Conservation (phyloP, 2,113 vertebrate species). For the Rynchops niger region DNA sequence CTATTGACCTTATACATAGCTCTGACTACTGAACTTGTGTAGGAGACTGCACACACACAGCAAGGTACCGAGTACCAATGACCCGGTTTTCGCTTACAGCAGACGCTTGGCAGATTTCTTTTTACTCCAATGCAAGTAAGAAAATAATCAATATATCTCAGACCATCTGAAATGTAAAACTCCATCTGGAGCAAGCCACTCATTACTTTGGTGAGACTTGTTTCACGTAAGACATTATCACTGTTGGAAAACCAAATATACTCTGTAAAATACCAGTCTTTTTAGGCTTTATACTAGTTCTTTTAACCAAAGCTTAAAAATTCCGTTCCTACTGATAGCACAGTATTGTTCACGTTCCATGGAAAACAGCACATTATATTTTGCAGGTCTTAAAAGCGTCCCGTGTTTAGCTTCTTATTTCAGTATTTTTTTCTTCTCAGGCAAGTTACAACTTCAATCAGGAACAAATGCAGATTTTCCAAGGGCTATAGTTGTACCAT, state of each 20-base stretch:
- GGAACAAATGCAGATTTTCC: slow-evolving; percentile 46
- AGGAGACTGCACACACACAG: not conserved
- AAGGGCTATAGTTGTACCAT: not conserved
- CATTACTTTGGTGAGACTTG: not conserved
- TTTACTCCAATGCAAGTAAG: not conserved
- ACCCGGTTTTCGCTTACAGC: not conserved
- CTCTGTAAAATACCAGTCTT: not conserved
- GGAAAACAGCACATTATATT: not conserved
- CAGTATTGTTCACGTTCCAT: not conserved
- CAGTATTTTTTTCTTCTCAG: slow-evolving; percentile 25
- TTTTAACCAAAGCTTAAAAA: not conserved
- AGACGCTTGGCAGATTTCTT: not conserved
- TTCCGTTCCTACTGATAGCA: not conserved
- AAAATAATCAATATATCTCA: not conserved
- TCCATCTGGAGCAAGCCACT: not conserved
- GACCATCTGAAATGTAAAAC: not conserved
- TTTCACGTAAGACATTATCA: not conserved
- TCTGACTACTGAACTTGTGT: not conserved
- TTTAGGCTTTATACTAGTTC: not conserved
- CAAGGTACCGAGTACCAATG: not conserved
- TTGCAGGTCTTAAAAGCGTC: not conserved
- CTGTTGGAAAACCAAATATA: not conserved
- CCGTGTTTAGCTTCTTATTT: not conserved
- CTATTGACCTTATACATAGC: not conserved
- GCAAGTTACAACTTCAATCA: slow-evolving; percentile 43